Base-by-base conservation (phyloP, 1,140 invertebrate genomes). In the Aphelenchoides besseyi region DNA sequence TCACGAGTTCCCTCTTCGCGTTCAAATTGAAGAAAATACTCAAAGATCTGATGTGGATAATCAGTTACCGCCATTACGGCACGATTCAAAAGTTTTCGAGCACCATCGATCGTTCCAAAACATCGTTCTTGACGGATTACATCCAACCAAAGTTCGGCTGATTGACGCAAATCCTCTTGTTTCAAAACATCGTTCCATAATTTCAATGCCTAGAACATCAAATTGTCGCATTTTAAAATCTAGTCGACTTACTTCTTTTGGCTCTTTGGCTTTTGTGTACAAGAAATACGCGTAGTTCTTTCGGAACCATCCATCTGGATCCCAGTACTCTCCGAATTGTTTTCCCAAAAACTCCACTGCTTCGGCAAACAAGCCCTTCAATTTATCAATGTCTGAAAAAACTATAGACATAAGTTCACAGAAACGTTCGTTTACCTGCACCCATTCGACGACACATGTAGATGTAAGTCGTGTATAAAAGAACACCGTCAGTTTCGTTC, bases 251-350 rank as follows among this genome's bases (percentile, higher is more conserved):
- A 75, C 75, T 72, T 76, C 29, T 54, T 68, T 73, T 33, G 41
- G 5, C 30, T 75, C 54, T n/a, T 78, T 72, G 3, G 41, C n/a
- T 33, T 68, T 76, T 23, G 76, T 63, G 18, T 76, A 76, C 12
- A 80, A 35, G 59, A 80, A 78, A 53, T 71, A 77, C 3, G 76
- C 76, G 36, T 41, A 78, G 57, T 71, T 77, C 35, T 72, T 76
- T 23, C 64, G 29, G 26, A 80, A 75, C 35, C 33, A 28, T 3
- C 62, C 28, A 35, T 29, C 55, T 1, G 30, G 53, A 29, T 79
- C 77, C 12, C 30, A 61, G 33, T 33, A 61, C n/a, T 52, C 37
- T 12, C 53, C 74, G 57, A 75, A 77, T 5, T 54, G 35, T 28
- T 70, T 75, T 32, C 48, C 9, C 29, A 75, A 78, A 2, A 78